phyloP scores from a whole-genome alignment of 2,113 vertebrate species.

The Balaeniceps rex region DNA sequence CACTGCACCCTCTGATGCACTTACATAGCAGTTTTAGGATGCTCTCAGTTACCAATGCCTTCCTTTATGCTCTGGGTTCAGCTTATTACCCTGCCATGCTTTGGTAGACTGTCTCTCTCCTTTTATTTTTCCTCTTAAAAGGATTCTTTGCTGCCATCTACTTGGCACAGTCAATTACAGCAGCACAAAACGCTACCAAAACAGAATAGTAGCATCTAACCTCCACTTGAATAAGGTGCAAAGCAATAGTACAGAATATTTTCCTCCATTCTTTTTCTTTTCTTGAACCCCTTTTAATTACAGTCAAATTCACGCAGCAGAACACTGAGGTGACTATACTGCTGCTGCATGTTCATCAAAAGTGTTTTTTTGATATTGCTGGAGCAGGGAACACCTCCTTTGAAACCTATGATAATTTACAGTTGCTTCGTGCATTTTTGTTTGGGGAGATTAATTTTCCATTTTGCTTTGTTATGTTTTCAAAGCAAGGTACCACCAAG shows the following conservation, averaged over 20 bases:
- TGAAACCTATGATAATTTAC: background rate
- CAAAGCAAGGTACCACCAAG: background rate
- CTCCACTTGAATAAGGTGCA: background rate
- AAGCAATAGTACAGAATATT: background rate
- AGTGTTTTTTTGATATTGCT: rapidly evolving
- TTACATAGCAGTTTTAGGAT: background rate
- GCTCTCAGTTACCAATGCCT: background rate
- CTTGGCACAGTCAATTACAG: background rate
- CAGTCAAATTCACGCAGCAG: background rate
- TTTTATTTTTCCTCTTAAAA: background rate
- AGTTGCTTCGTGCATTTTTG: background rate
- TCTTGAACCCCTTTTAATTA: background rate
- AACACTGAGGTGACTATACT: background rate
- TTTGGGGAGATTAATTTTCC: background rate
- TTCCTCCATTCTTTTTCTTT: background rate
- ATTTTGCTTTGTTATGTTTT: background rate
- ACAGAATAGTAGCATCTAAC: background rate
- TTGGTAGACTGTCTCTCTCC: background rate
- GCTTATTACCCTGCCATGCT: background rate
- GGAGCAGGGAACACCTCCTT: background rate
- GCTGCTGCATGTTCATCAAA: background rate
- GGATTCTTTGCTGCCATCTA: constrained; percentile 31
- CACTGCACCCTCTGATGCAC: background rate
- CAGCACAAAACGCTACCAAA: background rate
- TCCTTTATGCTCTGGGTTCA: background rate